Evolutionary conservation across 2,888 invertebrate species (phyloP).

Genomic region (Eudemis profundana): DNA sequence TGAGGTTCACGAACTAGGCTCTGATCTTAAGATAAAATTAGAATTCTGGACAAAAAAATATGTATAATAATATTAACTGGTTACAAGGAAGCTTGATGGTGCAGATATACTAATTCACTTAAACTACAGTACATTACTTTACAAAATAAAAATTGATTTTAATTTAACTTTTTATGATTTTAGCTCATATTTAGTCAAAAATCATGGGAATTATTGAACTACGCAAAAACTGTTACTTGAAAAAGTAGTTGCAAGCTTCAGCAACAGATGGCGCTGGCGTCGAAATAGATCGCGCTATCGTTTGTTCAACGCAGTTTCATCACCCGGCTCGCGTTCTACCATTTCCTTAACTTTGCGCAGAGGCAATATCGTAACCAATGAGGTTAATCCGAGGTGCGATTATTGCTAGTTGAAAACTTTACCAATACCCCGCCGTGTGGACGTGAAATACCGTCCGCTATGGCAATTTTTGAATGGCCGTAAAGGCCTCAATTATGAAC

Average conservation of each 20-base stretch:
- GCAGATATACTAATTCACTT: too few species aligned
- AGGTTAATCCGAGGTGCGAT: constrained; percentile 94
- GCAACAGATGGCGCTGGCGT: constrained; percentile 66
- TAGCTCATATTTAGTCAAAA: too few species aligned
- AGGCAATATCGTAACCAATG: constrained; percentile 95
- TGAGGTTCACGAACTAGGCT: too few species aligned
- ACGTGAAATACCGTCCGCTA: constrained; percentile 81
- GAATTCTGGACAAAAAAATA: too few species aligned
- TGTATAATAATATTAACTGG: too few species aligned
- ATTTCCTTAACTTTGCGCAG: constrained; percentile 91
- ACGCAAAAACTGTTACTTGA: background rate
- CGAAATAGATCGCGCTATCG: constrained; percentile 59
- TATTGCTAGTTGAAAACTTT: constrained; percentile 97
- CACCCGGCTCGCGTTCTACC: background rate
- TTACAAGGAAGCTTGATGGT: too few species aligned
- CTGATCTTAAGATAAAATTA: too few species aligned
- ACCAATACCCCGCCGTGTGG: constrained; percentile 82
- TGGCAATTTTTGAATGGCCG: constrained; percentile 79
- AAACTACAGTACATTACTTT: too few species aligned
- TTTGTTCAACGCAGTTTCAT: constrained; percentile 45
- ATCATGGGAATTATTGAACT: too few species aligned
- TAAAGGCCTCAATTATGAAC: constrained; percentile 66
- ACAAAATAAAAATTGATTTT: too few species aligned
- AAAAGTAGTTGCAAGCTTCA: constrained; percentile 12
- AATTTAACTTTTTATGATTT: too few species aligned